Conservation (phyloP, 2,113 vertebrate species). For the Isurus oxyrinchus region DNA sequence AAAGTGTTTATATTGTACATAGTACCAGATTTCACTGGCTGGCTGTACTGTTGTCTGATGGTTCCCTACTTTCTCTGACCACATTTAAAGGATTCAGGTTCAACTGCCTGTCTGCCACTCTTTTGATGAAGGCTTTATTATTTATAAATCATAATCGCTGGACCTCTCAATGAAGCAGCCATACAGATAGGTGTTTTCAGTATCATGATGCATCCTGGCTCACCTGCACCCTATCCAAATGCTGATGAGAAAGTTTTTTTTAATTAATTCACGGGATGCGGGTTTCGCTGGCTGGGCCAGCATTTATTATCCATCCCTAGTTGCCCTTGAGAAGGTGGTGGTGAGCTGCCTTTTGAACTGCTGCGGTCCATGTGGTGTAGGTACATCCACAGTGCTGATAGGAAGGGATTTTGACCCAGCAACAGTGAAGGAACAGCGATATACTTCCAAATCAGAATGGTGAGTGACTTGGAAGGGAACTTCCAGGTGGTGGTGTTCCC, state of each 20-base stretch:
- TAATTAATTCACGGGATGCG: no score
- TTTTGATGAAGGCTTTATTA: constrained; percentile 50
- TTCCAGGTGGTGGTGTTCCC: no score
- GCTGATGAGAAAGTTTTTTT: constrained; percentile 44
- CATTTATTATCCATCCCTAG: no score
- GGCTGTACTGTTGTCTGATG: constrained; percentile 60
- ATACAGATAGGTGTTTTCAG: constrained; percentile 50
- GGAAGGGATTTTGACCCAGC: no score
- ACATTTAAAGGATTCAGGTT: constrained; percentile 60
- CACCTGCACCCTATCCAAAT: constrained; percentile 50
- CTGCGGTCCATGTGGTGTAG: no score
- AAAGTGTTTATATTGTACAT: constrained; percentile 73
- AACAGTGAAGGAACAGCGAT: no score
- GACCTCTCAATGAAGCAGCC: constrained; percentile 48
- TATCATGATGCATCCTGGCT: constrained; percentile 50
- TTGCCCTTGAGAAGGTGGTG: no score
- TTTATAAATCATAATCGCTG: constrained; percentile 41
- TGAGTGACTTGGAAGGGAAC: no score
- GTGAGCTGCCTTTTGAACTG: no score
- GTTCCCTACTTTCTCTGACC: constrained; percentile 60
- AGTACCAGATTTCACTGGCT: constrained; percentile 59
- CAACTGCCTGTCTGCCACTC: constrained; percentile 56
- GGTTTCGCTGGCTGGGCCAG: no score
- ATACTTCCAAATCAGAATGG: no score
- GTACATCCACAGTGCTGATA: no score